Percentiles rank a stretch among this genome's conserved stretches.
Evolutionary conservation across 2,888 invertebrate genomes (phyloP).

Genomic region (Melipona beecheii): DNA sequence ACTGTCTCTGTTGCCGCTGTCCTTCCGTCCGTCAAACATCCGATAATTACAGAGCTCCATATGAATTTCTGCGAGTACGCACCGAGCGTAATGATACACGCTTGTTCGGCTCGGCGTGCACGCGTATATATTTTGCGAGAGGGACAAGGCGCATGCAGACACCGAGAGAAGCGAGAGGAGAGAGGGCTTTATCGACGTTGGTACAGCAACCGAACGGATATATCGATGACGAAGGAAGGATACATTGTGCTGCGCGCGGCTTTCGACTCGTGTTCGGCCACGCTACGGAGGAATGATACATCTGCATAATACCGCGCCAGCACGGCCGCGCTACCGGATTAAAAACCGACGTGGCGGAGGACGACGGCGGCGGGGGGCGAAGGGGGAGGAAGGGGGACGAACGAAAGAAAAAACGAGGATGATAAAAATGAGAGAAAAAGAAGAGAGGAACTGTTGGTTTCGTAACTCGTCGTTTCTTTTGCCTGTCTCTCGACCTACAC

Average conservation of each 20-base stretch:
- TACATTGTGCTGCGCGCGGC: neutral
- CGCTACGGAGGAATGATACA: neutral
- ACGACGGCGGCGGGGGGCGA: neutral
- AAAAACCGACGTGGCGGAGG: slow-evolving; percentile 13
- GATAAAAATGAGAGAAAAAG: slow-evolving; percentile 35
- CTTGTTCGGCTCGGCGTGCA: slow-evolving; percentile 23
- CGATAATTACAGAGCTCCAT: slow-evolving; percentile 55
- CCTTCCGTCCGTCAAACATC: slow-evolving; percentile 59
- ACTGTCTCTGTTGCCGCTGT: slow-evolving; percentile 54
- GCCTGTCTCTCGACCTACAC: slow-evolving; percentile 57
- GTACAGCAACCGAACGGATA: neutral
- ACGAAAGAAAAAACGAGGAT: slow-evolving; percentile 33
- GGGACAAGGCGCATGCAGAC: neutral
- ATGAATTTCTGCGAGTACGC: slow-evolving; percentile 56
- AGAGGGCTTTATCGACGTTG: slow-evolving; percentile 7
- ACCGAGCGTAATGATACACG: slow-evolving; percentile 52
- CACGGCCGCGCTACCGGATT: slow-evolving; percentile 49
- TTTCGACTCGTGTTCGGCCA: slow-evolving; percentile 9
- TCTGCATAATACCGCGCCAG: slow-evolving; percentile 58
- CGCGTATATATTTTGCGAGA: slow-evolving; percentile 9
- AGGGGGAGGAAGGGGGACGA: no score
- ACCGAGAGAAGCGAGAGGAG: neutral
- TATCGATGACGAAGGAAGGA: slow-evolving; percentile 13
- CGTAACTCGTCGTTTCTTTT: slow-evolving; percentile 74
- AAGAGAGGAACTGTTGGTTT: slow-evolving; percentile 68